These are phyloP conservation scores for Trichonephila clavipes DNA, from an alignment of 1,140 invertebrate genomes.

Conservation along the genomic window DNA sequence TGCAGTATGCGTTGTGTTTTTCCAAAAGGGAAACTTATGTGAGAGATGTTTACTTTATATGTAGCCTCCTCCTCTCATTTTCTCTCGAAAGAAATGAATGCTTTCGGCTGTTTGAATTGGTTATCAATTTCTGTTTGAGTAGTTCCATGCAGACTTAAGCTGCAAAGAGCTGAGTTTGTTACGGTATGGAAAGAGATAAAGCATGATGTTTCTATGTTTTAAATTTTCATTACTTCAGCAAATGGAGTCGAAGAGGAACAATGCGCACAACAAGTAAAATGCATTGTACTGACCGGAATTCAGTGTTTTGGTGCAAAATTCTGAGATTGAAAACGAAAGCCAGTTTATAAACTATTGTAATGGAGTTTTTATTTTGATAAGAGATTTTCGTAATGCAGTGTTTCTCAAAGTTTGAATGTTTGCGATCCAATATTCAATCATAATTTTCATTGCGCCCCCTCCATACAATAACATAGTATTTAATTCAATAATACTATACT, in stretches of 20 bases:
- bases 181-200: background rate
- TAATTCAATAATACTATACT: too few species aligned
- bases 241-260: background rate
- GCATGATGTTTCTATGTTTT: background rate
- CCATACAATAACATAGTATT: too few species aligned
- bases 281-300: background rate
- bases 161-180: background rate
- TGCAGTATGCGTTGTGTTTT: background rate
- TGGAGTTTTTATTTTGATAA: background rate
- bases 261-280: background rate
- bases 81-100: background rate
- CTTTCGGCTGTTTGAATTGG: slow-evolving; percentile 4
- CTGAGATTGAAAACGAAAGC: background rate
- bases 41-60: slow-evolving; percentile 9
- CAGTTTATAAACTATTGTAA: background rate
- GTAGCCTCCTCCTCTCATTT: background rate
- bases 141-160: background rate
- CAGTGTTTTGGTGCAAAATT: background rate
- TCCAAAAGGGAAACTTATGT: slow-evolving; percentile 13
- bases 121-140: slow-evolving; percentile 3
- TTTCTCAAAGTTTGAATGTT: too few species aligned
- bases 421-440: too few species aligned
- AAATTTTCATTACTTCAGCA: background rate
- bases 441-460: too few species aligned
- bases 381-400: background rate